A percentile compares a stretch with the other conserved stretches of the same genome.
Evolutionary conservation across 2,797 vertebrate genomes (phyloP).

Genomic region (Cossypha polioptera): DNA sequence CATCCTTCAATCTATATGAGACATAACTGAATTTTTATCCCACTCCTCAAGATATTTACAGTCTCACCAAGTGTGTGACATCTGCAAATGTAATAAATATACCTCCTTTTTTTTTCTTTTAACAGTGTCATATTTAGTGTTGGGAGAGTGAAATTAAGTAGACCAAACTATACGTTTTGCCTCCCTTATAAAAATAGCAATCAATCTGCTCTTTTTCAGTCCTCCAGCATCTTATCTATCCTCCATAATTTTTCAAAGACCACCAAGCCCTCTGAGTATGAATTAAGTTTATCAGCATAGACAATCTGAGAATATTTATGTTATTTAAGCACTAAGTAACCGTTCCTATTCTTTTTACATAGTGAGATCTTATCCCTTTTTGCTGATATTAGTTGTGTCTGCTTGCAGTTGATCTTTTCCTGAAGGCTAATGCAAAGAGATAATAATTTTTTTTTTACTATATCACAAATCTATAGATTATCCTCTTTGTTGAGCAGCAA

Average conservation of each 20-base stretch:
- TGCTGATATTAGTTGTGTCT: background rate
- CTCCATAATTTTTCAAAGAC: constrained; percentile 26
- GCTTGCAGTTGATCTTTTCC: background rate
- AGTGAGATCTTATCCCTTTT: background rate
- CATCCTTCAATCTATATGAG: background rate
- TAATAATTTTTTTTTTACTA: background rate
- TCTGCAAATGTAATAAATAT: background rate
- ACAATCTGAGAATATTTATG: constrained; percentile 6
- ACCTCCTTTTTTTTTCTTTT: background rate
- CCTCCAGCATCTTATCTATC: background rate
- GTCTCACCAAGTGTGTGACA: background rate
- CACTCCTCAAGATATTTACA: background rate
- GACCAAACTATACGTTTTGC: background rate
- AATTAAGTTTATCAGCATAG: constrained; percentile 29
- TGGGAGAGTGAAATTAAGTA: background rate
- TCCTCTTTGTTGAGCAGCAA: background rate
- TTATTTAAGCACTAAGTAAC: constrained; percentile 15
- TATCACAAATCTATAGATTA: background rate
- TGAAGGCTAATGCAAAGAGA: background rate
- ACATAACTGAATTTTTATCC: background rate
- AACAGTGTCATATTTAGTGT: background rate
- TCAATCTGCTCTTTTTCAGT: background rate
- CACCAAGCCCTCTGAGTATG: background rate
- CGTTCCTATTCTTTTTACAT: constrained; percentile 7
- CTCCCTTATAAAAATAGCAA: background rate